phyloP scores from a whole-genome alignment of 2,113 vertebrate species.

The Parotia lawesii region DNA sequence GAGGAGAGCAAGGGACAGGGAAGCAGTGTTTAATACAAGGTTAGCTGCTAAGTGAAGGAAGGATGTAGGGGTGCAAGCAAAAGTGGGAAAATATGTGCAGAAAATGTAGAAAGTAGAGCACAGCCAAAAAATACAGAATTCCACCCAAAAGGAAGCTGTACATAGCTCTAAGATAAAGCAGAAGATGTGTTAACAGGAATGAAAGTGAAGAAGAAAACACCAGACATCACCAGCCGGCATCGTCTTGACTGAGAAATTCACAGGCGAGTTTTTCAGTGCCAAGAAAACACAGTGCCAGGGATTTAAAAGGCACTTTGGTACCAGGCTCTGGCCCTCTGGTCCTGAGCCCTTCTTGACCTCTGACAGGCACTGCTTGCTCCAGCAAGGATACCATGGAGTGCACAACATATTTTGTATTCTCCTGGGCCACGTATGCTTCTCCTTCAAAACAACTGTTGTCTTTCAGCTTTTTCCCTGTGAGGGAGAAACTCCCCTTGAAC shows the following conservation, averaged over 20 bases:
- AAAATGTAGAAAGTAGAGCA: constrained; percentile 7
- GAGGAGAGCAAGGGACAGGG: background rate
- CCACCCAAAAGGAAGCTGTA: constrained; percentile 20
- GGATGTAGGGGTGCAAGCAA: background rate
- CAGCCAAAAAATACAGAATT: constrained; percentile 34
- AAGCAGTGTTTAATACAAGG: background rate
- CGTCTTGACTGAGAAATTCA: constrained; percentile 3
- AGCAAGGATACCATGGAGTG: background rate
- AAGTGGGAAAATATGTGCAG: background rate
- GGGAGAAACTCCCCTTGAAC: background rate
- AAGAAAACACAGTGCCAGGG: background rate
- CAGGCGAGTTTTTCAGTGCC: background rate
- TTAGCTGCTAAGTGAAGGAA: background rate
- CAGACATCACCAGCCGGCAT: constrained; percentile 6
- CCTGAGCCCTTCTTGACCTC: background rate
- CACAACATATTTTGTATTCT: background rate
- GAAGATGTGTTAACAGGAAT: constrained; percentile 24
- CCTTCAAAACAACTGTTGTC: background rate
- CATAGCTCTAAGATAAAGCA: constrained; percentile 11
- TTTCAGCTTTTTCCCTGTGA: background rate
- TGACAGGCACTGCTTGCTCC: background rate
- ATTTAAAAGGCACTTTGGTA: background rate
- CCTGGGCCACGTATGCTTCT: background rate
- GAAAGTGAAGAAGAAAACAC: constrained; percentile 32
- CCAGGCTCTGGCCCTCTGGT: background rate